Evolutionary conservation across 2,797 vertebrate species (phyloP).

Genomic region (Galaxias olidus): DNA sequence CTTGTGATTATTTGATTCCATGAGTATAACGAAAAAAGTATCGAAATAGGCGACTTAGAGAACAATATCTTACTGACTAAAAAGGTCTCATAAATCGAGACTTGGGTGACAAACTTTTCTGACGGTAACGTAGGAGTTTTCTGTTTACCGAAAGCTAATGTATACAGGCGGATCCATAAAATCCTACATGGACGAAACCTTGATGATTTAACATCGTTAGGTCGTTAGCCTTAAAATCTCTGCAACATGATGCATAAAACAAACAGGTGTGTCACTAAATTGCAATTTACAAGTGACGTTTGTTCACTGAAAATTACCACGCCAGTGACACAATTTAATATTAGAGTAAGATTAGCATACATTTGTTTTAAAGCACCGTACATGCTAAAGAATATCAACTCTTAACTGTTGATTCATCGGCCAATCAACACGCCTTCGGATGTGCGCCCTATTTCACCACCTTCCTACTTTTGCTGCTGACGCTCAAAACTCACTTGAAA

Average conservation of each 20-base stretch:
- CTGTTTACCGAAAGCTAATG: no score
- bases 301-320: background rate
- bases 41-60: no score
- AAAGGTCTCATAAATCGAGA: no score
- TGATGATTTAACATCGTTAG: no score
- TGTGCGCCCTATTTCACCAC: constrained; percentile 4
- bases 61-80: no score
- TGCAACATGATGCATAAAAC: background rate
- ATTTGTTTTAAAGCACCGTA: constrained; percentile 47
- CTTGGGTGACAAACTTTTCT: no score
- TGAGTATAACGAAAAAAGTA: no score
- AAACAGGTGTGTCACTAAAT: constrained; percentile 35
- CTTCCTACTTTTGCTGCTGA: constrained; percentile 15
- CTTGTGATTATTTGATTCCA: no score
- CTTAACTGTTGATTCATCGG: constrained; percentile 29
- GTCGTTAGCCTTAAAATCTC: background rate
- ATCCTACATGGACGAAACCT: no score
- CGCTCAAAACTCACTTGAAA: constrained; percentile 5
- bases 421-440: constrained; percentile 11
- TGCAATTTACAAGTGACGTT: background rate
- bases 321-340: background rate
- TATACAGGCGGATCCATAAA: no score
- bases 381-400: constrained; percentile 62
- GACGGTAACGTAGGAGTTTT: no score
- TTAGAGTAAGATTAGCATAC: background rate